phyloP scores from a whole-genome alignment of 2,888 invertebrate genomes.

The Drosophila longiperda region DNA sequence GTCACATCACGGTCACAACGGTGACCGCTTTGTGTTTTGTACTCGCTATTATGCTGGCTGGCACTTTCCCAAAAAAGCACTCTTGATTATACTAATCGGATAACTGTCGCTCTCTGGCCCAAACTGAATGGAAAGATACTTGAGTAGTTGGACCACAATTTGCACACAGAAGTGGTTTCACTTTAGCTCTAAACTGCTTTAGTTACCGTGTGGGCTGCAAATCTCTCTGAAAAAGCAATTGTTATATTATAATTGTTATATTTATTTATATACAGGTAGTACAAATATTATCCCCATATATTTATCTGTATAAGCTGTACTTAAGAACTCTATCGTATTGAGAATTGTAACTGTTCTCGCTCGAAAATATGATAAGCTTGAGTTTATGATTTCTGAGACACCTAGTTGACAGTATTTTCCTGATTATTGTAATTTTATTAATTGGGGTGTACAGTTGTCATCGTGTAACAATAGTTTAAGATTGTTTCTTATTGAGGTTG shows the following conservation, averaged over 20 bases:
- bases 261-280: neutral
- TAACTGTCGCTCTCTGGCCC: conserved; percentile 18
- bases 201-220: conserved; percentile 4
- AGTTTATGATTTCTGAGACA: neutral
- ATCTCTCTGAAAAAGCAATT: neutral
- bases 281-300: neutral
- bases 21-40: conserved; percentile 22
- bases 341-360: conserved; percentile 1
- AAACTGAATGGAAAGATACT: conserved; percentile 23
- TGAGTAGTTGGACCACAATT: conserved; percentile 13
- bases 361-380: neutral
- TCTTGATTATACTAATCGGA: conserved; percentile 32
- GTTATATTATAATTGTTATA: too few species aligned
- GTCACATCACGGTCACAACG: conserved; percentile 11
- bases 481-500: neutral
- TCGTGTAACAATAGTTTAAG: neutral
- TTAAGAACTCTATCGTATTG: conserved; percentile 6
- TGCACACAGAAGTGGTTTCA: conserved; percentile 43
- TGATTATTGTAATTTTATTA: neutral
- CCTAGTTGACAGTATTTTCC: neutral
- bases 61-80: conserved; percentile 40
- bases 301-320: neutral
- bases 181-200: conserved; percentile 25
- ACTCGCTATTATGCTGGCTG: conserved; percentile 26
- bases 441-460: neutral